Evolutionary conservation across 2,797 vertebrate species (phyloP).

Genomic region (Helarctos malayanus): DNA sequence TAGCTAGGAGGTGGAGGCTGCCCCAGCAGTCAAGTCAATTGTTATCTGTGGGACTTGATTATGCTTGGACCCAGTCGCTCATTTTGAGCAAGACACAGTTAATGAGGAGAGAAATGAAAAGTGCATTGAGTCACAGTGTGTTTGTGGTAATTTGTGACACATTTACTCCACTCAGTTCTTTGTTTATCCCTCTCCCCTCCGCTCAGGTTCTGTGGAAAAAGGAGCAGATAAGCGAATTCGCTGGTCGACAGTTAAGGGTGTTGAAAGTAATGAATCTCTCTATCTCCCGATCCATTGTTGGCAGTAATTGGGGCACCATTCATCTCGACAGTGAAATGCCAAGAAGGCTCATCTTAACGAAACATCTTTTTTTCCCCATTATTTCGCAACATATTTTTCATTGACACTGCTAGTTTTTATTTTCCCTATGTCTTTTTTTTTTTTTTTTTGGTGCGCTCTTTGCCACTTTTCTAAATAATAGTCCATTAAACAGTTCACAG

Average conservation of each 20-base stretch:
- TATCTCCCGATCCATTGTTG: constrained; percentile 90
- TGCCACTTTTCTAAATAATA: constrained; percentile 91
- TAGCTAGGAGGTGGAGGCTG: constrained; percentile 89
- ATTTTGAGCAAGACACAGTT: constrained; percentile 92
- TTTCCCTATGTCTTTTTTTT: constrained; percentile 84
- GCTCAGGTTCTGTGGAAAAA: constrained; percentile 88
- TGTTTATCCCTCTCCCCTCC: constrained; percentile 89
- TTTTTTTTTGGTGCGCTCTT: constrained; percentile 81
- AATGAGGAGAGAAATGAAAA: constrained; percentile 93
- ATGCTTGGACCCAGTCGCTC: constrained; percentile 89
- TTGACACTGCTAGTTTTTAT: constrained; percentile 89
- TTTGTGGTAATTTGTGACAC: constrained; percentile 92
- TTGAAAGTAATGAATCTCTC: constrained; percentile 94
- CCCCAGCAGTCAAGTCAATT: constrained; percentile 91
- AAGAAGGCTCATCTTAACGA: constrained; percentile 90
- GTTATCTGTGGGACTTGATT: constrained; percentile 91
- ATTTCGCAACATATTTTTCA: constrained; percentile 91
- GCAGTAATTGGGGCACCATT: constrained; percentile 93
- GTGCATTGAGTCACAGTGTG: constrained; percentile 90
- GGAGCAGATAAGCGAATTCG: constrained; percentile 89
- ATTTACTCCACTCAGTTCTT: constrained; percentile 89
- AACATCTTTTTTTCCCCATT: constrained; percentile 91
- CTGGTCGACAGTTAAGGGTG: constrained; percentile 91
- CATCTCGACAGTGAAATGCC: constrained; percentile 91
- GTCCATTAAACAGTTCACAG: constrained; percentile 92